Evolutionary conservation across 2,888 invertebrate genomes (phyloP).

Genomic region (Nephrotoma appendiculata): DNA sequence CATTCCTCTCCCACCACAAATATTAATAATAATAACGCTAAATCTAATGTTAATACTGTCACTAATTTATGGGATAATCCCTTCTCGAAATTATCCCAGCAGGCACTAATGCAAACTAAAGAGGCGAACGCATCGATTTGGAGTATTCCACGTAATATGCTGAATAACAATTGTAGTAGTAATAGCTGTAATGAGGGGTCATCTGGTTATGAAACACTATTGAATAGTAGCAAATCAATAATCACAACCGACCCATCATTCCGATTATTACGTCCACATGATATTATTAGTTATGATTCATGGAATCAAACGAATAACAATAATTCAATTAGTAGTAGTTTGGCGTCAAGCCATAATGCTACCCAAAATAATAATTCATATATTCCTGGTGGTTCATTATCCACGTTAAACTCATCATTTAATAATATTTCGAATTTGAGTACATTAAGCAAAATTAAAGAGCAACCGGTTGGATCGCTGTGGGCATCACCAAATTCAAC

Average conservation of each 20-base stretch:
- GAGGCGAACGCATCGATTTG: constrained; percentile 15
- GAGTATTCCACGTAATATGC: constrained; percentile 9
- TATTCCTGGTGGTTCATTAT: background rate
- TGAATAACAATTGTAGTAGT: background rate
- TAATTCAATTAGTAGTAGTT: background rate
- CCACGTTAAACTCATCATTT: background rate
- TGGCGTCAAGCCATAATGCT: background rate
- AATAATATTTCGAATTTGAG: background rate
- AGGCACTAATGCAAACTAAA: constrained; percentile 10
- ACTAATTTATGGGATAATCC: constrained; percentile 17
- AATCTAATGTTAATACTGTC: constrained; percentile 8
- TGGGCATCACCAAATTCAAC: constrained; percentile 9
- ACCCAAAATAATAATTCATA: background rate
- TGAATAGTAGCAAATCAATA: background rate
- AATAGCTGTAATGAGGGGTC: background rate
- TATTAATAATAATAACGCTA: constrained; percentile 2
- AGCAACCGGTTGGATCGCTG: constrained; percentile 15
- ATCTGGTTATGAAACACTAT: background rate
- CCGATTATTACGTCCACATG: constrained; percentile 14
- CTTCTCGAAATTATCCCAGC: constrained; percentile 15
- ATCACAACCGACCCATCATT: constrained; percentile 11
- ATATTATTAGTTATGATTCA: constrained; percentile 22
- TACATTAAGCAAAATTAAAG: constrained; percentile 6
- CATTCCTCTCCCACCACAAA: constrained; percentile 25
- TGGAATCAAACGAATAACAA: background rate